Conservation (phyloP, 2,113 vertebrate species). For the Nicator chloris region DNA sequence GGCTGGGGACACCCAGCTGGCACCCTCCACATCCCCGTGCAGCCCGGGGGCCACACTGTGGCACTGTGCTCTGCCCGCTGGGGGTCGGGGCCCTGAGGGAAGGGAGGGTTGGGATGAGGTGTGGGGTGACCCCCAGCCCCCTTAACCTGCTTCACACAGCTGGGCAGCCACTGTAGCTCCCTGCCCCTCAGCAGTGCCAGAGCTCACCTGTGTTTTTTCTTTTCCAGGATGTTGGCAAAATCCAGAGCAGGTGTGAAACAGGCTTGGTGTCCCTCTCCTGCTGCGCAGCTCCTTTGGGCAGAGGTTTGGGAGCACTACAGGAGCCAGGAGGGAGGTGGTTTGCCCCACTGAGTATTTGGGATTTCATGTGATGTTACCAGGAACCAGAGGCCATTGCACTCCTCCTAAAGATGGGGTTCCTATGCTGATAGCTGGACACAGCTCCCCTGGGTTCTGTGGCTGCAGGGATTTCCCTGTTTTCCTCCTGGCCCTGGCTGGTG, state of each 20-base stretch:
- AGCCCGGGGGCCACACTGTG: background rate
- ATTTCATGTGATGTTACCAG: background rate
- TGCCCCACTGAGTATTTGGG: background rate
- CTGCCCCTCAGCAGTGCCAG: background rate
- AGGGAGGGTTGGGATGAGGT: background rate
- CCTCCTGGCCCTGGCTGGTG: background rate
- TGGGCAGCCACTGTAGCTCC: background rate
- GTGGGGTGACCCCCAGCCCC: background rate
- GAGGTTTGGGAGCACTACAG: background rate
- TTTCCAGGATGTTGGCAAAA: background rate
- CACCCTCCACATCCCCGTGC: accelerated
- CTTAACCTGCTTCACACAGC: background rate
- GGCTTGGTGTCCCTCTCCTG: background rate
- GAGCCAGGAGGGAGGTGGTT: background rate
- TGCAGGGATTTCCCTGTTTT: background rate
- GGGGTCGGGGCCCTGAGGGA: background rate
- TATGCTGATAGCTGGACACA: accelerated
- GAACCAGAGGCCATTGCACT: background rate
- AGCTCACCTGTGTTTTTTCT: background rate
- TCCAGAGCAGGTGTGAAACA: background rate
- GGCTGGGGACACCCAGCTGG: background rate
- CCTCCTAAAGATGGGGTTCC: background rate
- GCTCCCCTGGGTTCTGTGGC: background rate
- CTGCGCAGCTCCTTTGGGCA: accelerated
- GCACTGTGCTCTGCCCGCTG: accelerated